Conservation (phyloP, 2,797 vertebrate species). For the Astyanax mexicanus region DNA sequence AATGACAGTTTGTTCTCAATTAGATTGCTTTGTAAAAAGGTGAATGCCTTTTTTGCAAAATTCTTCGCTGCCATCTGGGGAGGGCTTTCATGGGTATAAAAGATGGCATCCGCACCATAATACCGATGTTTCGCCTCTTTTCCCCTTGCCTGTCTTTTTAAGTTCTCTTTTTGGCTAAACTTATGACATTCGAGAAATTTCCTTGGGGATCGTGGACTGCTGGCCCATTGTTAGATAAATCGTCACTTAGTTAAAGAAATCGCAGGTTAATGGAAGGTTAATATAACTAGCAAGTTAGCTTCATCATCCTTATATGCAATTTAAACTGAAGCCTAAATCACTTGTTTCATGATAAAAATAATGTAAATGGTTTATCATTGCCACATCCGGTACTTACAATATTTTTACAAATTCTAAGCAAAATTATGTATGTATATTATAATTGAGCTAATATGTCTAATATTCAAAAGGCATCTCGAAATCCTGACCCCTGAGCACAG, state of each 20-base stretch:
- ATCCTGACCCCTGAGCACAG: too few species aligned
- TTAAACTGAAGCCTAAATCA: too few species aligned
- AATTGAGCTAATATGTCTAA: too few species aligned
- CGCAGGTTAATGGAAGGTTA: not conserved
- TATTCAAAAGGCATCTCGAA: too few species aligned
- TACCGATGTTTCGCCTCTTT: constrained; percentile 65
- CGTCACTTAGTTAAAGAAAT: not conserved
- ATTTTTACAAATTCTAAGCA: too few species aligned
- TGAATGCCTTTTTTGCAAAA: constrained; percentile 70
- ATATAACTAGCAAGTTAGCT: too few species aligned
- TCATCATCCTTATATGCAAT: too few species aligned
- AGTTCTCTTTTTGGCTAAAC: constrained; percentile 39
- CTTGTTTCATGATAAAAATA: too few species aligned
- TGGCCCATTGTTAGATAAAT: not conserved
- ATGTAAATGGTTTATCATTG: too few species aligned
- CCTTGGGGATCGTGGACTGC: not conserved
- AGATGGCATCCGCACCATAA: constrained; percentile 65
- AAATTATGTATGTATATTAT: too few species aligned
- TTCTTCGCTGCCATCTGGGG: constrained; percentile 69
- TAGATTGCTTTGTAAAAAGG: constrained; percentile 72
- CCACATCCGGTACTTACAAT: too few species aligned
- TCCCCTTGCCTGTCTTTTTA: constrained; percentile 56
- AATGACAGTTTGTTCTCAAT: constrained; percentile 84
- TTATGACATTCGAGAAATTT: not conserved
- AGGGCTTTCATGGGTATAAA: constrained; percentile 59